phyloP scores from a whole-genome alignment of 2,113 vertebrate species.

The Mus spicilegus region DNA sequence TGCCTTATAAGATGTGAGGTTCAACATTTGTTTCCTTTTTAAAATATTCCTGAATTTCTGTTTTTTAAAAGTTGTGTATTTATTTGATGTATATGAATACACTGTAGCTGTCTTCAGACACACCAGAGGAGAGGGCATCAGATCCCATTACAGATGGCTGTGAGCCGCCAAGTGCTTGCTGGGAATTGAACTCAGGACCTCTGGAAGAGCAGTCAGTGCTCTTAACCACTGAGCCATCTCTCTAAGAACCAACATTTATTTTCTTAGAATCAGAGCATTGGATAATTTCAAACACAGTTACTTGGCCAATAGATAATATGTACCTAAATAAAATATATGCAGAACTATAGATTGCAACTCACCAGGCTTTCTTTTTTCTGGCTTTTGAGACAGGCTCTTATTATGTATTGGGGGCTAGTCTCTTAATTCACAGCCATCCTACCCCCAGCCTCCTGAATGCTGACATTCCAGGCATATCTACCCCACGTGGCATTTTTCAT shows the following conservation, averaged over 20 bases:
- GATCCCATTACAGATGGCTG: no score
- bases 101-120: no score
- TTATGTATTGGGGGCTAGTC: no score
- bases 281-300: conserved; percentile 32
- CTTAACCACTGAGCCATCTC: no score
- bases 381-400: not conserved
- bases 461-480: not conserved
- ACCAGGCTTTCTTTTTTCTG: not conserved
- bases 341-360: not conserved
- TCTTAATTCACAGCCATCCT: not conserved
- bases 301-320: not conserved
- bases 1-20: conserved; percentile 24
- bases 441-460: not conserved
- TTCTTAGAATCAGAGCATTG: conserved; percentile 48
- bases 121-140: no score
- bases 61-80: no score
- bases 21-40: conserved; percentile 42
- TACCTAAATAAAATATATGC: not conserved
- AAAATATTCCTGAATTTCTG: no score
- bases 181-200: no score
- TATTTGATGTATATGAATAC: no score
- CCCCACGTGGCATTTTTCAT: no score
- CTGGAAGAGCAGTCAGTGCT: no score
- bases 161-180: no score
- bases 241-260: conserved; percentile 8